Conservation (phyloP, 2,113 vertebrate genomes). For the Martes martes region DNA sequence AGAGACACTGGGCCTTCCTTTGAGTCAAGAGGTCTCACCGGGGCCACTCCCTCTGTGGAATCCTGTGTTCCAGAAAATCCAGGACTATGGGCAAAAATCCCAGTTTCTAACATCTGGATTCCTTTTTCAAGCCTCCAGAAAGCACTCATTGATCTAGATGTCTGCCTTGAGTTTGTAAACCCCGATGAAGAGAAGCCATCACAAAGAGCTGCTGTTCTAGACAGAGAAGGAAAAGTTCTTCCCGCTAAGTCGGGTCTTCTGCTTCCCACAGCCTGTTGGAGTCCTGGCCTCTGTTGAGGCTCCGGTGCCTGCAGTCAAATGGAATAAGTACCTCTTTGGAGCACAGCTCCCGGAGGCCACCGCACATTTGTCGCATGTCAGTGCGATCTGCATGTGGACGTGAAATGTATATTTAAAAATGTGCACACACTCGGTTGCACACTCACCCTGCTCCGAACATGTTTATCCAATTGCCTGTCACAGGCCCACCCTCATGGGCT, state of each 20-base stretch:
- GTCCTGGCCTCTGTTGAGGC: constrained; percentile 43
- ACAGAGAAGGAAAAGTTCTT: constrained; percentile 14
- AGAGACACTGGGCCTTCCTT: not conserved
- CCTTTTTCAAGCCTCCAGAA: not conserved
- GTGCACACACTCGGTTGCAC: constrained; percentile 47
- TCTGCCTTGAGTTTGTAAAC: not conserved
- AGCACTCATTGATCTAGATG: not conserved
- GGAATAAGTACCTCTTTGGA: constrained; percentile 72
- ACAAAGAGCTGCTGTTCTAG: not conserved
- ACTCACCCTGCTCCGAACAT: constrained; percentile 35
- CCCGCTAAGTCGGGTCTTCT: not conserved
- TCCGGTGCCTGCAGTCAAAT: constrained; percentile 63
- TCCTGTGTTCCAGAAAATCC: not conserved
- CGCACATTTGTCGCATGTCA: constrained; percentile 67
- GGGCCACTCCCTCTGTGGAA: not conserved
- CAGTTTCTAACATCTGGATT: not conserved
- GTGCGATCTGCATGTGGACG: constrained; percentile 61
- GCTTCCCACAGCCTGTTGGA: constrained; percentile 24
- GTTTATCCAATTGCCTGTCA: constrained; percentile 60
- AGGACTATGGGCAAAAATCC: not conserved
- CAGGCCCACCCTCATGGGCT: not conserved
- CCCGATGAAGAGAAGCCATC: not conserved
- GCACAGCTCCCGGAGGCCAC: constrained; percentile 66
- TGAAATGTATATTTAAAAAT: constrained; percentile 76
- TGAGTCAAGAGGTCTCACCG: not conserved